These are phyloP conservation scores for Tenodera sinensis DNA, from an alignment of 2,888 invertebrate genomes.

Conservation along the genomic window DNA sequence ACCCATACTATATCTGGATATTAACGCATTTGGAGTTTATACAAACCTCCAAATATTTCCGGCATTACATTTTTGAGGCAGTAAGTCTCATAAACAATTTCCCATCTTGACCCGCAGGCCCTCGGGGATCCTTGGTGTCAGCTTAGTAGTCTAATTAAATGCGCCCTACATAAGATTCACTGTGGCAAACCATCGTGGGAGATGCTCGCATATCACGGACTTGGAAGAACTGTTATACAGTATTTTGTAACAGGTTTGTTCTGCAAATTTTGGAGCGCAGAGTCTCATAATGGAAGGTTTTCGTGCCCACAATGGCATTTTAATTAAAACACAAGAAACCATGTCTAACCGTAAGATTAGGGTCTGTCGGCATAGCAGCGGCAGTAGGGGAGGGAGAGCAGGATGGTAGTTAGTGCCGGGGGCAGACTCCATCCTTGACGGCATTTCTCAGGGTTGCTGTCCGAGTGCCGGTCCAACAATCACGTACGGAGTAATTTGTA, in stretches of 20 bases:
- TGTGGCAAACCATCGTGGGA: neutral
- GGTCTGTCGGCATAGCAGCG: neutral
- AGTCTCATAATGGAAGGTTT: constrained; percentile 2
- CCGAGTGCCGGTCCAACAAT: neutral
- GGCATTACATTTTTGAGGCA: neutral
- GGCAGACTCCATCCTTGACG: neutral
- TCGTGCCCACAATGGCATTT: constrained; percentile 13
- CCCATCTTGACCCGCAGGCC: neutral
- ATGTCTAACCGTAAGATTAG: constrained; percentile 19
- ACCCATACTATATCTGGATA: neutral
- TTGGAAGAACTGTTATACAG: neutral
- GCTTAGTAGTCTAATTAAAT: neutral
- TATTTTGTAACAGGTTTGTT: neutral
- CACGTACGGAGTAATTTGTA: neutral
- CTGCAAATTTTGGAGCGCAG: constrained; percentile 2
- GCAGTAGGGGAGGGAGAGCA: neutral
- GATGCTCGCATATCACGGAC: neutral
- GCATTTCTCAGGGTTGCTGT: neutral
- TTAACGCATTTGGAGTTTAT: neutral
- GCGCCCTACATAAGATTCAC: neutral
- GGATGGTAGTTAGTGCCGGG: neutral
- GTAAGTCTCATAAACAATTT: neutral
- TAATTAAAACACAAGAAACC: constrained; percentile 20
- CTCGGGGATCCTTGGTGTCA: neutral
- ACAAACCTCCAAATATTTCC: neutral